phyloP scores from a whole-genome alignment of 2,888 invertebrate genomes.

The Dascillus cervinus region DNA sequence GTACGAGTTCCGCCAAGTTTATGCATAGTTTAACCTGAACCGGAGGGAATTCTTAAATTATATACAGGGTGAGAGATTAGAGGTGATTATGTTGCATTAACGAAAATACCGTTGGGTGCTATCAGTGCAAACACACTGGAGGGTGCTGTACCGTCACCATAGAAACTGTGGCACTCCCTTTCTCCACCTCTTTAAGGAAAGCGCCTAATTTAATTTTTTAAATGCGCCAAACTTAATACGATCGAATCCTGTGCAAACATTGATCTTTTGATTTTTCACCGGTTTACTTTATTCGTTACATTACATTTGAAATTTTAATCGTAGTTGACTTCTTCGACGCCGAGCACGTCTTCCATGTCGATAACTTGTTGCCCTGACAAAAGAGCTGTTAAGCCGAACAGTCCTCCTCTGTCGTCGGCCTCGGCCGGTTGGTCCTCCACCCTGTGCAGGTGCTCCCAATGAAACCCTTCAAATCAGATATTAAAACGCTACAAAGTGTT shows the following conservation, averaged over 20 bases:
- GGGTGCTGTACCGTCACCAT: conserved; percentile 17
- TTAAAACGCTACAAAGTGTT: no score
- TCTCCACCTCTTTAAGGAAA: no score
- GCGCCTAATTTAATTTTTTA: no score
- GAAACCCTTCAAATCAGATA: conserved; percentile 1
- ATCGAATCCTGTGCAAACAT: no score
- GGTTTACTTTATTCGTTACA: no score
- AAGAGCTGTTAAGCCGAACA: conserved; percentile 4
- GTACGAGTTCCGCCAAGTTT: no score
- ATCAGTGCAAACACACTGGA: conserved; percentile 14
- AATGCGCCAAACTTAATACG: no score
- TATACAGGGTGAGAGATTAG: conserved; percentile 16
- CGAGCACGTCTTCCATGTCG: no score
- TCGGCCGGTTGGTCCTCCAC: background rate
- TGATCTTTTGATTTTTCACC: no score
- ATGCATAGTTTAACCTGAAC: no score
- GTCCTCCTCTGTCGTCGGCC: background rate
- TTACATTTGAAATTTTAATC: no score
- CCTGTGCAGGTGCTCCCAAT: conserved; percentile 3
- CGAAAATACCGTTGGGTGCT: conserved; percentile 12
- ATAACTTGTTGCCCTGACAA: background rate
- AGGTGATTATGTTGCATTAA: conserved; percentile 11
- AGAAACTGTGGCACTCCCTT: conserved; percentile 14
- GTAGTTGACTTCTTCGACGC: no score
- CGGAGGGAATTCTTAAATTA: conserved; percentile 12